Conservation (phyloP, 2,888 invertebrate species). For the Torymus aiolomorphi region DNA sequence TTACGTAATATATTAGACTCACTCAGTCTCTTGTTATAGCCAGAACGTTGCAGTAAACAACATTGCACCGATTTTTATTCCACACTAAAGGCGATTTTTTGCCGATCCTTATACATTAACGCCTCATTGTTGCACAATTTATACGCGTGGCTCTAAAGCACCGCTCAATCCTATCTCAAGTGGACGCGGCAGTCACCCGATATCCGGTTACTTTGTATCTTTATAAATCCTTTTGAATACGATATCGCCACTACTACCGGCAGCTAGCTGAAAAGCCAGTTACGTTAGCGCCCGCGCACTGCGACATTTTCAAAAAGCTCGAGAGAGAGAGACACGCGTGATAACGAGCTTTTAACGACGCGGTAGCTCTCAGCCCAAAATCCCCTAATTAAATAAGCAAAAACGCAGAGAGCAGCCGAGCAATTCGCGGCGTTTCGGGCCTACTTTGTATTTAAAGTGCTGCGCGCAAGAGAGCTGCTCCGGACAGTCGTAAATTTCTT, state of each 20-base stretch:
- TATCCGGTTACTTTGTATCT: slow-evolving; percentile 23
- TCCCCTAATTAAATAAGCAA: slow-evolving; percentile 11
- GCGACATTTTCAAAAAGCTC: too few species aligned
- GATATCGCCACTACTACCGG: neutral
- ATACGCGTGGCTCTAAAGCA: neutral
- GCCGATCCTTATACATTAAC: neutral
- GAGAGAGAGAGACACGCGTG: too few species aligned
- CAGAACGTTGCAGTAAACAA: too few species aligned
- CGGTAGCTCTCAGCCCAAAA: slow-evolving; percentile 1
- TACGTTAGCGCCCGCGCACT: neutral
- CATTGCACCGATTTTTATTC: too few species aligned
- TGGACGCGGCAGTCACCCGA: neutral
- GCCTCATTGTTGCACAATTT: neutral
- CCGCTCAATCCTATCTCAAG: neutral
- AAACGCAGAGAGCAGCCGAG: slow-evolving; percentile 3
- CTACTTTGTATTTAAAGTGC: slow-evolving; percentile 31
- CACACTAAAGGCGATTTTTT: too few species aligned
- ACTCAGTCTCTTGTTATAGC: too few species aligned
- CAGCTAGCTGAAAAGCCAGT: neutral
- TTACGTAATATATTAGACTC: too few species aligned
- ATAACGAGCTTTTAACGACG: slow-evolving; percentile 11
- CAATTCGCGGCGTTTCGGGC: neutral
- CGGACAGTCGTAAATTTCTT: slow-evolving; percentile 7
- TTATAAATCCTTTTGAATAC: neutral
- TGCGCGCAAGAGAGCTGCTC: neutral